A percentile compares a stretch with the other conserved stretches of the same genome.
Evolutionary conservation across 2,888 invertebrate species (phyloP).

Genomic region (Teleogryllus oceanicus): DNA sequence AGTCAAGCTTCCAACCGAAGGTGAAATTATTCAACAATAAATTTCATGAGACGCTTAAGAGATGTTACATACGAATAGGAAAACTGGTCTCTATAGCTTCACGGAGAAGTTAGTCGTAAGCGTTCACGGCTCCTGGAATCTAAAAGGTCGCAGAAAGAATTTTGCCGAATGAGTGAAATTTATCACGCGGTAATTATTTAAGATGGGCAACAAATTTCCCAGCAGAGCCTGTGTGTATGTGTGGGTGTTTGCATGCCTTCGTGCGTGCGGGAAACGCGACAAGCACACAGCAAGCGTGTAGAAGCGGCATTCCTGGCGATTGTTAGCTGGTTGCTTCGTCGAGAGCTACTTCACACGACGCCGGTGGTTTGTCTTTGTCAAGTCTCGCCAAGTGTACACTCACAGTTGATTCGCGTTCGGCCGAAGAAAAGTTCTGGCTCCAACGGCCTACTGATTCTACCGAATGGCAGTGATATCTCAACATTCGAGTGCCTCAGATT

Average conservation of each 20-base stretch:
- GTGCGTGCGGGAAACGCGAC: not conserved
- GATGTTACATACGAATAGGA: too few relatives aligned
- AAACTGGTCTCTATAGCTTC: too few relatives aligned
- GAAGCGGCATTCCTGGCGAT: not conserved
- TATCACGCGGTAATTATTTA: constrained; percentile 6
- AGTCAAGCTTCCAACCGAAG: not conserved
- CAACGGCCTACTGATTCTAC: too few relatives aligned
- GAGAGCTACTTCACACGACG: too few relatives aligned
- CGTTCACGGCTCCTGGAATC: constrained; percentile 18
- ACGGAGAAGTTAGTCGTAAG: not conserved
- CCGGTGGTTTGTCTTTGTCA: too few relatives aligned
- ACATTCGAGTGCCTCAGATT: too few relatives aligned
- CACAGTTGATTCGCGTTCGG: too few relatives aligned
- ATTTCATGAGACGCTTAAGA: not conserved
- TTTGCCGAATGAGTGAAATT: not conserved
- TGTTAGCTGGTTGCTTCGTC: not conserved
- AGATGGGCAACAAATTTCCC: not conserved
- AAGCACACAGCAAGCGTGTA: not conserved
- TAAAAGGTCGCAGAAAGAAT: not conserved
- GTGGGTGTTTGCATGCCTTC: not conserved
- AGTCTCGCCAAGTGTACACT: too few relatives aligned
- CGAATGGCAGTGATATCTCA: too few relatives aligned
- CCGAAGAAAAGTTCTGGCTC: too few relatives aligned
- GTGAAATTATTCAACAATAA: not conserved
- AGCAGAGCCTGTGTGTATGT: not conserved